phyloP scores from a whole-genome alignment of 2,113 vertebrate species.

The Spermophilus dauricus region DNA sequence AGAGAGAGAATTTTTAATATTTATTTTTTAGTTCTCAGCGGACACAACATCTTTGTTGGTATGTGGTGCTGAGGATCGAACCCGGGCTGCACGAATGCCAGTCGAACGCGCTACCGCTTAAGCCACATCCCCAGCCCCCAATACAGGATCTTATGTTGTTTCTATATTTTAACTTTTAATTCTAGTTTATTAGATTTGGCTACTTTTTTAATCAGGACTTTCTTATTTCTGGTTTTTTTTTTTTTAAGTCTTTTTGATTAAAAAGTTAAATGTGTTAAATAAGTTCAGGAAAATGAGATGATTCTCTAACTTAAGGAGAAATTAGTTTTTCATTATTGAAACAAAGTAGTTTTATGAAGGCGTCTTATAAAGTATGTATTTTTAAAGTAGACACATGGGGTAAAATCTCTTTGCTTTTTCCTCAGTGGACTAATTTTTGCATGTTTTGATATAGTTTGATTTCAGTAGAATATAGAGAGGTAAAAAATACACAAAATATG shows the following conservation, averaged over 20 bases:
- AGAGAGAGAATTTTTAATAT: too few relatives aligned
- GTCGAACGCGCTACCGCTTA: too few relatives aligned
- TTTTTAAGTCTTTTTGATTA: neutral
- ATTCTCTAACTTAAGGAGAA: constrained; percentile 27
- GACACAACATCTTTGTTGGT: too few relatives aligned
- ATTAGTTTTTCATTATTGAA: neutral
- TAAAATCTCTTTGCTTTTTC: neutral
- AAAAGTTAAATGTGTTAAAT: neutral
- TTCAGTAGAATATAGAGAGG: neutral
- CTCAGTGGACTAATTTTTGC: neutral
- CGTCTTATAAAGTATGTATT: neutral
- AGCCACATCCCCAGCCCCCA: too few relatives aligned
- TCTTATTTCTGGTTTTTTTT: neutral
- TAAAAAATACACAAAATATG: neutral
- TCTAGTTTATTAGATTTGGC: neutral
- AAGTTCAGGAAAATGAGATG: neutral
- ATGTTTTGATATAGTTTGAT: neutral
- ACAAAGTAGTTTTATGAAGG: neutral
- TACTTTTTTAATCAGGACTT: neutral
- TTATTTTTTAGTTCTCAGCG: too few relatives aligned
- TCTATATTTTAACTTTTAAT: neutral
- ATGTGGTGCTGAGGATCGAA: too few relatives aligned
- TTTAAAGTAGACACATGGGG: neutral
- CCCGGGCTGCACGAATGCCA: too few relatives aligned
- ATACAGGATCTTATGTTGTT: neutral